Conservation (phyloP, 2,888 invertebrate species). For the Cantharis flavilabris region DNA sequence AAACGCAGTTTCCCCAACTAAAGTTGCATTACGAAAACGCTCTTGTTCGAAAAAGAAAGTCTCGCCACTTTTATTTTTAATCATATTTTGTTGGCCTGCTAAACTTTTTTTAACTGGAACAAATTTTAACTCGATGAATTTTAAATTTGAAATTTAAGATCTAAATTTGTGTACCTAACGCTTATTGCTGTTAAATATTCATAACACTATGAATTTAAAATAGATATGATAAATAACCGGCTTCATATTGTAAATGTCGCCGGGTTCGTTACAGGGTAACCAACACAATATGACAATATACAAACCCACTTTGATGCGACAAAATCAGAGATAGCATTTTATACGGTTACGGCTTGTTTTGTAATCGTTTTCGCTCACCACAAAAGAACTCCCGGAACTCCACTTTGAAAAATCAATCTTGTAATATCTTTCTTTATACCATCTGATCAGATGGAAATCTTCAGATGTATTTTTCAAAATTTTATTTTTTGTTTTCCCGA, state of each 20-base stretch:
- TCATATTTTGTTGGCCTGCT: conserved; percentile 5
- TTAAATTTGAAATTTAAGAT: conserved; percentile 21
- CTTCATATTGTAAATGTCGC: conserved; percentile 19
- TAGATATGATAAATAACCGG: conserved; percentile 25
- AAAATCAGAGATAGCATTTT: conserved; percentile 20
- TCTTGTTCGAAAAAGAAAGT: conserved; percentile 6
- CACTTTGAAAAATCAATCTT: conserved; percentile 27
- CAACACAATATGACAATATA: conserved; percentile 1
- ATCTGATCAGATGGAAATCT: conserved; percentile 9
- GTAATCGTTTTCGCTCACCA: conserved; percentile 16
- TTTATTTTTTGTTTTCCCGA: conserved; percentile 2
- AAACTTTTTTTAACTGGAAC: conserved; percentile 16
- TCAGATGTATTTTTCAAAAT: conserved; percentile 2
- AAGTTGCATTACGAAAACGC: conserved; percentile 36
- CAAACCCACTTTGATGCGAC: conserved; percentile 10
- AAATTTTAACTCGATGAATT: conserved; percentile 27
- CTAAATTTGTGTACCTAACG: conserved; percentile 24
- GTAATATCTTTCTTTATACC: conserved; percentile 23
- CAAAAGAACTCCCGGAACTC: conserved; percentile 21
- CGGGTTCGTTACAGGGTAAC: not conserved
- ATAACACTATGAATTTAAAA: conserved; percentile 30
- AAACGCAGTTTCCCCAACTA: conserved; percentile 32
- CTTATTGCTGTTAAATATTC: conserved; percentile 31
- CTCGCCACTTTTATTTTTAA: conserved; percentile 16
- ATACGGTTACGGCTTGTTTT: conserved; percentile 13